phyloP scores from a whole-genome alignment of 1,140 invertebrate genomes.

The Penaeus indicus region DNA sequence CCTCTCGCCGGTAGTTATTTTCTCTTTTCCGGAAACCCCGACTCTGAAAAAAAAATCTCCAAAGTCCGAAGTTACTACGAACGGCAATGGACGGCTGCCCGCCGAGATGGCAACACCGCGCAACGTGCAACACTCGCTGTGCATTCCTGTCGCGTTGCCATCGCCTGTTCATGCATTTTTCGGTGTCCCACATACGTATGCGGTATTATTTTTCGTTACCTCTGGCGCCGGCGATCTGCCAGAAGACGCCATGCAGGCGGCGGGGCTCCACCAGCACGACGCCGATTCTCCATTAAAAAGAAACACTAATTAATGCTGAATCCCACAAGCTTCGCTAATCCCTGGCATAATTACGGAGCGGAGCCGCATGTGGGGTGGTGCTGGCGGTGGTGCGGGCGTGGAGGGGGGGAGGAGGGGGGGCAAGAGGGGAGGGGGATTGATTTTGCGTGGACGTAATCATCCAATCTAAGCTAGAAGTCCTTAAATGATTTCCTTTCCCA shows the following conservation, averaged over 20 bases:
- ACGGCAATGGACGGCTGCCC: neutral
- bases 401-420: neutral
- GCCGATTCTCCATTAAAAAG: too few species aligned
- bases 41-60: neutral
- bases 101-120: conserved; percentile 44
- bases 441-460: conserved; percentile 52
- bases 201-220: conserved; percentile 2
- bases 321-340: too few species aligned
- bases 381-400: neutral
- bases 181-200: conserved; percentile 9
- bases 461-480: conserved; percentile 43
- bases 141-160: conserved; percentile 49
- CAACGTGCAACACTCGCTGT: conserved; percentile 46
- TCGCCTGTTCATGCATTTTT: conserved; percentile 40
- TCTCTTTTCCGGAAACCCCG: neutral
- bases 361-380: too few species aligned
- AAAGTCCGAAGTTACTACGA: too few species aligned
- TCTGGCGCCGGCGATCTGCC: conserved; percentile 6
- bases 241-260: too few species aligned
- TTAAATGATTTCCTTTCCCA: conserved; percentile 45
- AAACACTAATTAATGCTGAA: too few species aligned
- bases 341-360: too few species aligned
- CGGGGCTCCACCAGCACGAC: too few species aligned
- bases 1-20: neutral
- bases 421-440: conserved; percentile 43